Evolutionary conservation across 2,888 invertebrate genomes (phyloP).

Genomic region (Himalopsyche japonica): DNA sequence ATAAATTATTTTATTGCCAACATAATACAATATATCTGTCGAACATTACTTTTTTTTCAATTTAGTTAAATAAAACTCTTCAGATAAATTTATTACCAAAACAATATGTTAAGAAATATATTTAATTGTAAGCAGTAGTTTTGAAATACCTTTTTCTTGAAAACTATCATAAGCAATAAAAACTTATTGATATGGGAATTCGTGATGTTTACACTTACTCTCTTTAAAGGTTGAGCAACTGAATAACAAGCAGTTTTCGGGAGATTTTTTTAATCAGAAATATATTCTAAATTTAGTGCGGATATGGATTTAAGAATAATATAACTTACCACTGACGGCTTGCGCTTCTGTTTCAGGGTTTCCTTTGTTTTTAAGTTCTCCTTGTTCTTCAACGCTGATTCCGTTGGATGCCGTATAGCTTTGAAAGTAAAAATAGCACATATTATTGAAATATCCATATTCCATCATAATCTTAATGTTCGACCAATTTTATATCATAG

Average conservation of each 20-base stretch:
- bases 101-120: background rate
- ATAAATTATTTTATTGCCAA: background rate
- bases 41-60: background rate
- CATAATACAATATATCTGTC: background rate
- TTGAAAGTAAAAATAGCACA: slow-evolving; percentile 21
- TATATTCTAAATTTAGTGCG: too few species aligned
- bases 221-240: too few species aligned
- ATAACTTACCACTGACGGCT: slow-evolving; percentile 47
- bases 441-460: background rate
- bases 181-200: too few species aligned
- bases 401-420: slow-evolving; percentile 68
- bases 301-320: too few species aligned
- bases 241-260: too few species aligned
- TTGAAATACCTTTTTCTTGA: background rate
- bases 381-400: slow-evolving; percentile 65
- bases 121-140: background rate
- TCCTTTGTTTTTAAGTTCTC: slow-evolving; percentile 62
- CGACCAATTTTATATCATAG: too few species aligned
- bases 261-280: too few species aligned
- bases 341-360: slow-evolving; percentile 61
- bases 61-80: background rate
- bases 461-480: too few species aligned
- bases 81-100: background rate
- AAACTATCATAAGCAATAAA: too few species aligned
- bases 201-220: too few species aligned